Evolutionary conservation across 2,797 vertebrate species (phyloP).

Genomic region (Molossus alvarezi): DNA sequence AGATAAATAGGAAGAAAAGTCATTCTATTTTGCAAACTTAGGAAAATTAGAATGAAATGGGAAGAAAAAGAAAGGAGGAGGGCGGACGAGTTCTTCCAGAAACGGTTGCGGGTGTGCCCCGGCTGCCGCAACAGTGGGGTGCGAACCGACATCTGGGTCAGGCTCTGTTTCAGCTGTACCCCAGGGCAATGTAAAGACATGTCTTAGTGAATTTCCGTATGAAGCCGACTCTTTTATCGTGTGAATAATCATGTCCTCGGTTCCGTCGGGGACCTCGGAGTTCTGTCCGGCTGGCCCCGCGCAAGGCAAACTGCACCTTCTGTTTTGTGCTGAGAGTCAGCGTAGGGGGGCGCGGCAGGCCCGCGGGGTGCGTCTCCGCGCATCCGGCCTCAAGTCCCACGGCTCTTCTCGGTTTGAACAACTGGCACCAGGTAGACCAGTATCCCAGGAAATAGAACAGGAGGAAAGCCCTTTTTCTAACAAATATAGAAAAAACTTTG

Average conservation of each 20-base stretch:
- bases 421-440: not conserved
- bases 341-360: not conserved
- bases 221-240: constrained; percentile 57
- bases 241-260: constrained; percentile 65
- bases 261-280: constrained; percentile 18
- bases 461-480: not conserved
- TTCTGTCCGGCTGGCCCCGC: constrained; percentile 58
- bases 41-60: constrained; percentile 72
- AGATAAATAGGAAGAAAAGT: constrained; percentile 38
- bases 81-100: constrained; percentile 53
- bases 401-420: not conserved
- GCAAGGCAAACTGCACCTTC: constrained; percentile 13
- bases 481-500: not conserved
- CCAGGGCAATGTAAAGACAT: constrained; percentile 64
- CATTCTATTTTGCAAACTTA: constrained; percentile 8
- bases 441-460: not conserved
- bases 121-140: not conserved
- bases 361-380: not conserved
- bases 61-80: constrained; percentile 60
- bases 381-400: not conserved
- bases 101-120: constrained; percentile 24
- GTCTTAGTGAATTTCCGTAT: constrained; percentile 61
- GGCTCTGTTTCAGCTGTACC: constrained; percentile 68
- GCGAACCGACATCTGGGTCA: constrained; percentile 70
- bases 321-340: not conserved